These are phyloP conservation scores for Argyresthia goedartella DNA, from an alignment of 2,888 invertebrate species.

Conservation along the genomic window DNA sequence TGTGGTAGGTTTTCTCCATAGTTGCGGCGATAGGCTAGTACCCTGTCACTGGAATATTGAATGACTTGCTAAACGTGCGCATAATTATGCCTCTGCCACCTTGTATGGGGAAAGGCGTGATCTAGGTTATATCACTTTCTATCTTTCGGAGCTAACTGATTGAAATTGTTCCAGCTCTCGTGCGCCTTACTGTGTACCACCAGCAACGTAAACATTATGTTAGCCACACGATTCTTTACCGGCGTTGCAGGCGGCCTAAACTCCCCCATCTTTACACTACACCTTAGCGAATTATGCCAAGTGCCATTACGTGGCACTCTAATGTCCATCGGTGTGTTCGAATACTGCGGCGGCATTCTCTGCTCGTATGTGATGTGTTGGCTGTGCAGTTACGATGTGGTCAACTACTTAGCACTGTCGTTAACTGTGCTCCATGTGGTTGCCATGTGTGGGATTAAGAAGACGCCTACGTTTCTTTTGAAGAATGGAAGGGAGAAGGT, in stretches of 20 bases:
- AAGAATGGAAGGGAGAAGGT: background rate
- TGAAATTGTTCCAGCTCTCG: background rate
- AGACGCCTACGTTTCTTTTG: background rate
- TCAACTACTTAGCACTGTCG: background rate
- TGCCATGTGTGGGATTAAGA: background rate
- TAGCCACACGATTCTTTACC: background rate
- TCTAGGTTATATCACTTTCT: too few relatives aligned
- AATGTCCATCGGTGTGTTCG: background rate
- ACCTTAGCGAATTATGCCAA: background rate
- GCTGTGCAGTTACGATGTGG: background rate
- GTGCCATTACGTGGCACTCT: background rate
- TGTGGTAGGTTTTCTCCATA: background rate
- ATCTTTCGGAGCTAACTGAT: background rate
- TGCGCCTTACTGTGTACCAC: background rate
- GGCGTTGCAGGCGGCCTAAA: background rate
- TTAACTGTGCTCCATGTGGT: background rate
- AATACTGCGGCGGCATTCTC: background rate
- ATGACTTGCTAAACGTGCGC: too few relatives aligned
- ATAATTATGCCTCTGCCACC: too few relatives aligned
- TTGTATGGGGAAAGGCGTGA: too few relatives aligned
- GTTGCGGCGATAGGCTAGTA: background rate
- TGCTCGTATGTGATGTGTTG: slow-evolving; percentile 1
- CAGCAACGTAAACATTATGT: background rate
- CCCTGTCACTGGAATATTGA: background rate
- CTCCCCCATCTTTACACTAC: background rate